Evolutionary conservation across 2,888 invertebrate species (phyloP), one percentile per base, ranked within the genome.

Genomic region (Furcula furcula): DNA sequence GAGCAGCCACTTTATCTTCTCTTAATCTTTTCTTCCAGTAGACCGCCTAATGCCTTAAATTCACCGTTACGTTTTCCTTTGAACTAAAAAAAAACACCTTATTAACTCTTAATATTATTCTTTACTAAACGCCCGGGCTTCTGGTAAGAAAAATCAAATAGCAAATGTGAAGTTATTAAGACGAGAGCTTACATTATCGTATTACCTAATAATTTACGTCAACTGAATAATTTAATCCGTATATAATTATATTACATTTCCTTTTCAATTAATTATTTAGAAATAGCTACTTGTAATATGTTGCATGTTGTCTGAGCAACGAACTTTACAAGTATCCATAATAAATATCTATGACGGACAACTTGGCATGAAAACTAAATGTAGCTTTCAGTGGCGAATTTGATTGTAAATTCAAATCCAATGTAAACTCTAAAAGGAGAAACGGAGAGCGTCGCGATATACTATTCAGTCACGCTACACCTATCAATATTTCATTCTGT

Each of bases 351-450:
- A 35, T 38, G 41, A 39, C 37, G 46, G 49, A 52, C 53, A 40
- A 41, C 34, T 45, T 29, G 47, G 33, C 44, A 51, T 49, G 48
- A 46, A 56, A 60, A 53, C 45, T 45, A 51, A 62, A 59, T 48
- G 47, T 55, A 43, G 46, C 54, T 58, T 57, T 55, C 45, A 51
- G 56, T 50, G 44, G 41, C 42, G 34, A 40, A 55, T 36, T 44
- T 58, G 55, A 56, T 67, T 65, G 55, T 68, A 67, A 65, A 69
- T 70, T 63, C 60, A 63, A 67, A 65, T 62, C 48, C 52, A 57
- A 62, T 68, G 51, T 56, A 54, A 54, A 43, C 45, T 40, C 34
- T 56, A 51, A 63, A 58, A 64, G 53, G 55, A 52, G 54, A 43
- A 34, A 35, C 46, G 36, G 43, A 55, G 46, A 62, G 52, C 51